A percentile compares a stretch with the other conserved stretches of the same genome.
Evolutionary conservation across 1,140 invertebrate genomes (phyloP).

Genomic region (Agraylea sexmaculata): DNA sequence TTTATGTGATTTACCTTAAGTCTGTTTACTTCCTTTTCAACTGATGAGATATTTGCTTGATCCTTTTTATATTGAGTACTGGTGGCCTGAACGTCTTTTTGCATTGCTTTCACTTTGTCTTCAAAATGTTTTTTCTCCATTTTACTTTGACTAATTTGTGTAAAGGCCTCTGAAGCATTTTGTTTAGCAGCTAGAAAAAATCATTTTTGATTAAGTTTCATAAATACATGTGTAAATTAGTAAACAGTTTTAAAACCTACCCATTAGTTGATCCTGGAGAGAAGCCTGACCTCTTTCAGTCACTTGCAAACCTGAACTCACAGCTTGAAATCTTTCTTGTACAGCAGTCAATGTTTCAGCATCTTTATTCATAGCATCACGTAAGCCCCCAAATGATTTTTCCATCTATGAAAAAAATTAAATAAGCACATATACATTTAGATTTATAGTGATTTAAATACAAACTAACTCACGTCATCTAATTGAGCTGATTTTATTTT

Average conservation of each 20-base stretch:
- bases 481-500: constrained; percentile 50
- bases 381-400: constrained; percentile 57
- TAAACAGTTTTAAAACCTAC: constrained; percentile 32
- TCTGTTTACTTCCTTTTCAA: constrained; percentile 48
- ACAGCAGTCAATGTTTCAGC: constrained; percentile 56
- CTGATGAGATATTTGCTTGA: constrained; percentile 46
- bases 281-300: constrained; percentile 76
- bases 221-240: not conserved
- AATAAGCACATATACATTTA: not conserved
- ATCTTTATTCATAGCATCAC: constrained; percentile 54
- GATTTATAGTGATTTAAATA: constrained; percentile 5
- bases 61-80: constrained; percentile 64
- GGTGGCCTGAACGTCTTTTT: constrained; percentile 56
- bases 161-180: constrained; percentile 62
- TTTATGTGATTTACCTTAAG: constrained; percentile 32
- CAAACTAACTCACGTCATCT: constrained; percentile 30
- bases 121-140: constrained; percentile 66
- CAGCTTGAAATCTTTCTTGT: constrained; percentile 70
- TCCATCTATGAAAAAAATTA: constrained; percentile 31
- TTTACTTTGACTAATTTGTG: constrained; percentile 63
- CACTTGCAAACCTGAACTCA: constrained; percentile 68
- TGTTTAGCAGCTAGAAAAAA: constrained; percentile 53
- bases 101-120: constrained; percentile 53
- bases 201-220: not conserved
- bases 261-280: constrained; percentile 79